Percentiles rank a stretch among this genome's conserved stretches.
Evolutionary conservation across 35 echinoderm and acorn worm species (phyloP).

Genomic region (Ophioderma brevispina): DNA sequence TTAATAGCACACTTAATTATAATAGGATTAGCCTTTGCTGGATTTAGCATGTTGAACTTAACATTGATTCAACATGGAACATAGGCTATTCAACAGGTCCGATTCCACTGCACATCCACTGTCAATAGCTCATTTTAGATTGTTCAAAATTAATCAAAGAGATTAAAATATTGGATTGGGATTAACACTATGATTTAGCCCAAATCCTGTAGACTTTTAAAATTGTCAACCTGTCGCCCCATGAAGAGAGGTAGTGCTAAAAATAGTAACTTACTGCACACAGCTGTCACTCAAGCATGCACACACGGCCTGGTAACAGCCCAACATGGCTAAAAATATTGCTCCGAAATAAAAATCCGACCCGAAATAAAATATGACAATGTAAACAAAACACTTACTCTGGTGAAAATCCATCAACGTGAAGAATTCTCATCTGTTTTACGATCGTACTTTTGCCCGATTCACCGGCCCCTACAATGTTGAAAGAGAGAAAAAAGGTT

Average conservation of each 20-base stretch:
- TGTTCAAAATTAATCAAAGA: too few relatives aligned
- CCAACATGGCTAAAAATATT: neutral
- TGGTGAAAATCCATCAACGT: conserved; percentile 95
- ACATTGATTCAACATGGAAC: too few relatives aligned
- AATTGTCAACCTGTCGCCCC: neutral
- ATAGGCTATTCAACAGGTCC: too few relatives aligned
- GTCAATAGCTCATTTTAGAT: too few relatives aligned
- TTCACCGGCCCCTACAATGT: conserved; percentile 91
- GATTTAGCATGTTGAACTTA: too few relatives aligned
- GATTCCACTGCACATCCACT: too few relatives aligned
- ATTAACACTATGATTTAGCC: too few relatives aligned
- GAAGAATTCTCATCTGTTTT: conserved; percentile 99
- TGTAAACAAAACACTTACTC: conserved; percentile 78
- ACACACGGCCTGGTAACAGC: conserved; percentile 4
- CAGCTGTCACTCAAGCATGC: conserved; percentile 4
- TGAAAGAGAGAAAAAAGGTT: conserved; percentile 25
- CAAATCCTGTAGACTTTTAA: neutral
- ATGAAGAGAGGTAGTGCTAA: neutral
- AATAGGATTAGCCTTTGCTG: too few relatives aligned
- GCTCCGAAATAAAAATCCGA: neutral
- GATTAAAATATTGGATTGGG: too few relatives aligned
- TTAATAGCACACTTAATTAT: too few relatives aligned
- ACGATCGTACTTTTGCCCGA: conserved; percentile 99
- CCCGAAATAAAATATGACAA: neutral
- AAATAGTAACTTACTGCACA: conserved; percentile 4